Base-by-base conservation (phyloP, 2,888 invertebrate genomes). In the Tetranychus truncatus region DNA sequence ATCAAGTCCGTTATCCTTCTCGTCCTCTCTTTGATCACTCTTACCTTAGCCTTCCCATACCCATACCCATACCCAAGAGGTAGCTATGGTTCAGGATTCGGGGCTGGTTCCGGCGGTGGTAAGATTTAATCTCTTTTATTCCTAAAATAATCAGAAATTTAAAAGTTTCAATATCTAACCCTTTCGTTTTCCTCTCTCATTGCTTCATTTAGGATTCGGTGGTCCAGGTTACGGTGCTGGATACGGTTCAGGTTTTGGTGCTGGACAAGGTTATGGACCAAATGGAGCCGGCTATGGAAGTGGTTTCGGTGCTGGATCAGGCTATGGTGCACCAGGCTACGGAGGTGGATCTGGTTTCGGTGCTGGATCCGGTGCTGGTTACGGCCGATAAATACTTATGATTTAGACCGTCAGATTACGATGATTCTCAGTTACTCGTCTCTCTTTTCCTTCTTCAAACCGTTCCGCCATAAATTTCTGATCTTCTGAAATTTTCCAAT, bases 171-270 rank as follows among this genome's bases (percentile, higher is more conserved):
- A 34, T 34, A 34, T 5, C 34, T 34, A 34, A 34, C 5, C 34
- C 34, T 4, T 34, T 34, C 3, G 3, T 34, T 34, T 34, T 1
- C 34, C 34, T 34, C 4, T 34, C 34, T 34, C 34, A 34, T 34
- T 34, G 34, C 5, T 34, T 34, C 34, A 34, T 34, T 5, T 21
- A 67, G 67, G 67, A 21, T n/a, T 21, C 67, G n/a, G 20, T 21
- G 67, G 67, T 21, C 24, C n/a, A n/a, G 67, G 67, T 21, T 67
- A 21, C 67, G 67, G 69, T 24, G 69, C 69, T 69, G 69, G 69
- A 11, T 9, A 24, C 20, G 69, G 69, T 24, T 18, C 21, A 20
- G 69, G 69, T 24, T 69, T 24, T 9, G 67, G 67, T 21, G 9
- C 67, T 20, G 69, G 69, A 18, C 34, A 69, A 24, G 69, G 69